phyloP scores from a whole-genome alignment of 92 coral and sea anemone species.

The Epizoanthus scotinus region DNA sequence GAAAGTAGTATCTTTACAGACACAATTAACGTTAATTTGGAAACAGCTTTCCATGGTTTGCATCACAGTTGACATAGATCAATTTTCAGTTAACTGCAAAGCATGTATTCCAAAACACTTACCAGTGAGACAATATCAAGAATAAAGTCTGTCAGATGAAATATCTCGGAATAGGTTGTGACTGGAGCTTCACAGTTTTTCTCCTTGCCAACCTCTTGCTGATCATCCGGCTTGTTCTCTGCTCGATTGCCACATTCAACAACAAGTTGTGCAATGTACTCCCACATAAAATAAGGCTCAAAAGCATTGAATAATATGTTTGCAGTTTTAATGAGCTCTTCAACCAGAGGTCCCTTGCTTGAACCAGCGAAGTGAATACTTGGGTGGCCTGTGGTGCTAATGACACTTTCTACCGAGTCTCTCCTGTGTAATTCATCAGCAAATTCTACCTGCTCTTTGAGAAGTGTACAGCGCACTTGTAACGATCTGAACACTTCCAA shows the following conservation, averaged over 20 bases:
- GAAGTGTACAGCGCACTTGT: conserved; percentile 61
- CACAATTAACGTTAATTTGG: no score
- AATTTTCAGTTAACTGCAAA: no score
- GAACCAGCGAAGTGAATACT: conserved; percentile 29
- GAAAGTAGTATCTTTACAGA: no score
- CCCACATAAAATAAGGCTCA: conserved; percentile 99
- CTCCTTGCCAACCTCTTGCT: neutral
- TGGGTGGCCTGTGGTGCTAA: conserved; percentile 14
- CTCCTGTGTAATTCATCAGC: conserved; percentile 61
- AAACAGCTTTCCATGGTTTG: no score
- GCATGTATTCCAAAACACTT: conserved; percentile 26
- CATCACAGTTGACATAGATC: no score
- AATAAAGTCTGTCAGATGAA: conserved; percentile 86
- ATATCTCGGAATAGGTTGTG: conserved; percentile 77
- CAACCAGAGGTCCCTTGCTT: conserved; percentile 70
- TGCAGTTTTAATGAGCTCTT: conserved; percentile 89
- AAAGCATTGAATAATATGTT: conserved; percentile 91
- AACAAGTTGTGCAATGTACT: conserved; percentile 81
- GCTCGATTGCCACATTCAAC: conserved; percentile 54
- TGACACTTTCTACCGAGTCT: conserved; percentile 63
- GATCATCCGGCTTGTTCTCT: conserved; percentile 23
- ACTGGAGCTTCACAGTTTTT: conserved; percentile 45
- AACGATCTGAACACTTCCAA: conserved; percentile 86
- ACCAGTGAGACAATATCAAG: conserved; percentile 91
- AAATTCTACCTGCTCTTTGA: conserved; percentile 52